Base-by-base conservation (phyloP, 2,888 invertebrate genomes). In the Galerucella calmariensis region DNA sequence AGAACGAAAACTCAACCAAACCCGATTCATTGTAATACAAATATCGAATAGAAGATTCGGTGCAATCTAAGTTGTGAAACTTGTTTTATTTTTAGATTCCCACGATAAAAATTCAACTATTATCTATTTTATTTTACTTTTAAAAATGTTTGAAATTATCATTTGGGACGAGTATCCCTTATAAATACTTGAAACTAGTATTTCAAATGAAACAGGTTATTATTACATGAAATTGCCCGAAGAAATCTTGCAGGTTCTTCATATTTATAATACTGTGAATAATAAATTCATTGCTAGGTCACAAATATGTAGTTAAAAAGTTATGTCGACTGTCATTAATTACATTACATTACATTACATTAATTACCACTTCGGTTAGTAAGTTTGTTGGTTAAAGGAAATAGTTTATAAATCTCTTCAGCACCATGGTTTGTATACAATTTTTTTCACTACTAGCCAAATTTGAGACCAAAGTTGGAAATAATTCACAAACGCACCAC, bases 91-190 rank as follows among this genome's bases (percentile, higher is more conserved):
- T n/a, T 14, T 41, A n/a, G 62, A 62, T 62, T 62, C 62, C 62
- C 62, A 62, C 62, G 62, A 62, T 62, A 62, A 62, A 62, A 14
- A 62, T 62, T 41, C 62, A 14, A 62, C 41, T 62, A n/a, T 62
- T 62, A 62, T 62, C 62, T 41, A 62, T 41, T 62, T 41, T 14
- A 62, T 41, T 62, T 62, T 14, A 27, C 16, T 41, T 62, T 62
- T 62, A 41, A 12, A 62, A 41, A 41, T 62, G 62, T 62, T 62
- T 14, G 35, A 11, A 62, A 62, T 62, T n/a, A 56, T 20, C 56
- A 56, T 10, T 20, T 9, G 16, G 2, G 20, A 16, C 56, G 20
- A 56, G 56, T 8, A 56, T 56, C 56, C 56, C 56, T 56, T 27
- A 27, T 27, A 10, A 20, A 56, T 56, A 56, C 20, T 56, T 20